Evolutionary conservation across 2,888 invertebrate species (phyloP).

Genomic region (Tetrapedia diversipes): DNA sequence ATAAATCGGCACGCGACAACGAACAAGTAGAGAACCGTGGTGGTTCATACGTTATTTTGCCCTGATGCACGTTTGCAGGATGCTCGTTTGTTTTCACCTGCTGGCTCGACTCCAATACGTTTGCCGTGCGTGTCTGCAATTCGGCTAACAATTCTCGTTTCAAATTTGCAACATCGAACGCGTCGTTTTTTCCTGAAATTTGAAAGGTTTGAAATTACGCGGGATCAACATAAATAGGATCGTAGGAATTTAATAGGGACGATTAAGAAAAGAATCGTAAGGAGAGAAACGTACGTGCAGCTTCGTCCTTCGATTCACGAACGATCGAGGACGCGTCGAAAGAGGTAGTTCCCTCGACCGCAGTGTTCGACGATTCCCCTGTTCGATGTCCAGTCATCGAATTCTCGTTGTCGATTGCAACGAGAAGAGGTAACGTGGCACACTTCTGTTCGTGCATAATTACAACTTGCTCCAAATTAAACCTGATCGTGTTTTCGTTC

Average conservation of each 20-base stretch:
- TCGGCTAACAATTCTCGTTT: conserved; percentile 41
- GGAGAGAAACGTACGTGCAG: conserved; percentile 16
- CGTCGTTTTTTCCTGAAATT: conserved; percentile 47
- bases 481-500: conserved; percentile 25
- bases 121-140: conserved; percentile 50
- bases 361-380: background rate
- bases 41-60: conserved; percentile 60
- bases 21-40: conserved; percentile 57
- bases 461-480: conserved; percentile 54
- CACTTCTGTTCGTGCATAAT: conserved; percentile 76
- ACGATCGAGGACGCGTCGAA: background rate
- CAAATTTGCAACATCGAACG: conserved; percentile 39
- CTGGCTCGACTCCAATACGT: conserved; percentile 67
- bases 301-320: background rate
- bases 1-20: conserved; percentile 29
- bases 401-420: conserved; percentile 27
- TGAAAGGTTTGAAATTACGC: background rate
- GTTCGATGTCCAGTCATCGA: conserved; percentile 18
- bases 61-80: conserved; percentile 50
- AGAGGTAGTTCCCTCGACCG: background rate
- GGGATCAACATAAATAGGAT: too few relatives aligned
- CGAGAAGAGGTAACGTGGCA: conserved; percentile 66
- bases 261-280: background rate
- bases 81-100: conserved; percentile 68
- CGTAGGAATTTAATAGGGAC: background rate